Base-by-base conservation (phyloP, 2,797 vertebrate species). In the Tangara arthus region DNA sequence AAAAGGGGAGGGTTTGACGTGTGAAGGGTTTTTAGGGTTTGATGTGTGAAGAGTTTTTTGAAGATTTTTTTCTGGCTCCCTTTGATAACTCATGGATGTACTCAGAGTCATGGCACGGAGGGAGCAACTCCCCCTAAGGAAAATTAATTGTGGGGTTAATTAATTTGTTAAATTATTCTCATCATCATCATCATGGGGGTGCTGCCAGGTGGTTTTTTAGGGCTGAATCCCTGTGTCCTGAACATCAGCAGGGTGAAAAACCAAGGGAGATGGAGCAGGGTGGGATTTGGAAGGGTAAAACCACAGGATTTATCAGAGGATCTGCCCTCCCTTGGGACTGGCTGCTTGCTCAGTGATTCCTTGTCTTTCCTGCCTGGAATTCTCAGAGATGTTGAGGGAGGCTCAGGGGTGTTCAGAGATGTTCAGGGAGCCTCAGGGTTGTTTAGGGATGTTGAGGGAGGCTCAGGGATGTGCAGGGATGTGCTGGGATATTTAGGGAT, bases 1-100 rank as follows among this genome's bases (percentile, higher is more conserved):
- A 0, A 6, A 1, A 6, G 0, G 11, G 49, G 17, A 9, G 37
- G 41, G 34, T 15, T 64, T 5, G 52, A 4, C 2, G 11, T 26
- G 42, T 2, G 44, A 12, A 26, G 21, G 49, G 26, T 4, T 50
- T 50, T 17, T 17, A 17, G 27, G 27, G 16, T 18, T 28, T 28
- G 49, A 17, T 50, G 49, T 50, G 27, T 50, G 49, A 28, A 50
- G 16, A 37, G 14, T 22, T 1, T 41, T 42, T 11, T 3, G 55
- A 15, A 32, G 42, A n/a, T 20, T 2, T 46, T 42, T 17, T 47
- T 16, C n/a, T 3, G 1, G 44, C 66, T 63, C 71, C 63, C 66
- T 27, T 16, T 1, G 21, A 3, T 30, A 30, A 60, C 19, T 15
- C 20, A 6, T 15, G 37, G 59, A 60, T 60, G 35, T 12, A 14